Conservation (phyloP, 2,888 invertebrate genomes). For the Pachydiplax longipennis region DNA sequence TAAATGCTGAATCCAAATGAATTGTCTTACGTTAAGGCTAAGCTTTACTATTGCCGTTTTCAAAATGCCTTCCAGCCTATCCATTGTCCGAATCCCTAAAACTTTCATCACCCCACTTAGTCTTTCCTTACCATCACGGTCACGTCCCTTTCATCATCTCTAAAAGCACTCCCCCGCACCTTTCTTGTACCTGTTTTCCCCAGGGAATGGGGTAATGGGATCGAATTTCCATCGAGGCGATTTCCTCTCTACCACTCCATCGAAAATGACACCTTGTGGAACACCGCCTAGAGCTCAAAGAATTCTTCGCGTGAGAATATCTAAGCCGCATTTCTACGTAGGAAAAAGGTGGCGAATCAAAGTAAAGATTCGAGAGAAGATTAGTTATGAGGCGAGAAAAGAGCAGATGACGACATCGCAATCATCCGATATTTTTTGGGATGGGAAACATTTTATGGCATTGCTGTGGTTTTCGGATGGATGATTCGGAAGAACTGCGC, state of each 20-base stretch:
- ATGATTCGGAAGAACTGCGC: not conserved
- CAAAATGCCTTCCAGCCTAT: not conserved
- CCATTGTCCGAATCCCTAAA: not conserved
- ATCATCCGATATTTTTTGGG: not conserved
- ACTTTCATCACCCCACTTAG: not conserved
- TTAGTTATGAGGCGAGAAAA: not conserved
- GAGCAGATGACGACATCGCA: not conserved
- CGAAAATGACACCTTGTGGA: not conserved
- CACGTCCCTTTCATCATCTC: slow-evolving; percentile 4
- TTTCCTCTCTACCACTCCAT: not conserved
- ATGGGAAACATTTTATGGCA: not conserved
- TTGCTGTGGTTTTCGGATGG: not conserved
- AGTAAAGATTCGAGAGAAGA: not conserved
- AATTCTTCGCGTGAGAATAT: not conserved
- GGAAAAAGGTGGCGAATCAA: not conserved
- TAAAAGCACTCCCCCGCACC: not conserved
- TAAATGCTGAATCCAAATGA: too few relatives aligned
- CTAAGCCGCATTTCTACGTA: not conserved
- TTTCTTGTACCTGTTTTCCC: slow-evolving; percentile 10
- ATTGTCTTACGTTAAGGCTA: not conserved
- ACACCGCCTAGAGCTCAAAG: not conserved
- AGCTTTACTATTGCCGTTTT: not conserved
- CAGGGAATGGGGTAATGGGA: not conserved
- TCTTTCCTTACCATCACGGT: not conserved
- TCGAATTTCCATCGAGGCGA: slow-evolving; percentile 16